Conservation (phyloP, 2,888 invertebrate species). For the Sthenelais limicola region DNA sequence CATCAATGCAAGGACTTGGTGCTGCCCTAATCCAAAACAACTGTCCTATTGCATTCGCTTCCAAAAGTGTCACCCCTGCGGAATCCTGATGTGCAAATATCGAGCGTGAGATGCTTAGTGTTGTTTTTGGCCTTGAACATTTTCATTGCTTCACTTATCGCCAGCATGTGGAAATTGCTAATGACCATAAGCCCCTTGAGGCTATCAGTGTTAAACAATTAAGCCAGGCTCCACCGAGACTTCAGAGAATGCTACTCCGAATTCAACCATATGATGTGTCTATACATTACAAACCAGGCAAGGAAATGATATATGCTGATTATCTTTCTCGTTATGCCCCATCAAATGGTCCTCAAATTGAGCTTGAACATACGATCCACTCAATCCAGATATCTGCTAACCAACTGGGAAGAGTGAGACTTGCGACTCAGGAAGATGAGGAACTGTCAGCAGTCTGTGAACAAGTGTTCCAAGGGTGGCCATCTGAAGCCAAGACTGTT, state of each 20-base stretch:
- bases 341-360: too few relatives aligned
- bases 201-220: constrained; percentile 39
- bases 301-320: constrained; percentile 48
- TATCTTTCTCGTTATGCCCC: constrained; percentile 46
- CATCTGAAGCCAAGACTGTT: too few relatives aligned
- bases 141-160: constrained; percentile 55
- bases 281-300: constrained; percentile 46
- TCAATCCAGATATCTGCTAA: too few relatives aligned
- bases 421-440: neutral
- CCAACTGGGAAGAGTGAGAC: too few relatives aligned
- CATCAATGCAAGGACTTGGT: constrained; percentile 51
- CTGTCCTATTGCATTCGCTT: constrained; percentile 54
- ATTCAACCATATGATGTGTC: constrained; percentile 44
- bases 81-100: constrained; percentile 55
- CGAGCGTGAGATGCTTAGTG: constrained; percentile 52
- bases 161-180: constrained; percentile 46
- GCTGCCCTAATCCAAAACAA: constrained; percentile 53
- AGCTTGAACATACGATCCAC: too few relatives aligned
- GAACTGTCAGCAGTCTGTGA: too few relatives aligned
- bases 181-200: constrained; percentile 55
- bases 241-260: constrained; percentile 43
- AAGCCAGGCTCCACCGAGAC: constrained; percentile 27
- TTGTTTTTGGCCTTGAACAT: constrained; percentile 51
- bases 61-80: constrained; percentile 53
- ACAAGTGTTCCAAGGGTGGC: too few relatives aligned